Evolutionary conservation across 2,113 vertebrate genomes (phyloP).

Genomic region (Rutilus rutilus): DNA sequence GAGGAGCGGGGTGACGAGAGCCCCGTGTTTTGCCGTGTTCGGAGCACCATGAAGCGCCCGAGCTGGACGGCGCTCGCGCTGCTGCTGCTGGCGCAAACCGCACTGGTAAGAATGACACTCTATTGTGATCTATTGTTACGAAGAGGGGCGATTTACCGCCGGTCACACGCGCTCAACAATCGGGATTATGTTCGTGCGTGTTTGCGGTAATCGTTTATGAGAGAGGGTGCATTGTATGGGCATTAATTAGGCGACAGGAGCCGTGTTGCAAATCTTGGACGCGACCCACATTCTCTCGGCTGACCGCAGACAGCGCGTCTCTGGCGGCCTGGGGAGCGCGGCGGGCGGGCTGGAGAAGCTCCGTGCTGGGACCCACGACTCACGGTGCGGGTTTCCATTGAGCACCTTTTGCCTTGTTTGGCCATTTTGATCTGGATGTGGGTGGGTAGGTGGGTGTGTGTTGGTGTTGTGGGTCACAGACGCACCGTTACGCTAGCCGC

Average conservation of each 20-base stretch:
- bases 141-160: conserved; percentile 36
- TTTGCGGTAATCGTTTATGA: conserved; percentile 2
- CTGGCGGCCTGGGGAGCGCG: conserved; percentile 38
- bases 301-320: conserved; percentile 51
- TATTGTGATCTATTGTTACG: conserved; percentile 69
- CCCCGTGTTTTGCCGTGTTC: conserved; percentile 59
- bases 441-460: conserved; percentile 20
- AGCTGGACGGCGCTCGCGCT: conserved; percentile 73
- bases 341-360: conserved; percentile 25
- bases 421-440: conserved; percentile 27
- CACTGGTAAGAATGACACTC: conserved; percentile 69
- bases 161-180: conserved; percentile 6
- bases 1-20: conserved; percentile 65
- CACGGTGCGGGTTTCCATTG: background rate
- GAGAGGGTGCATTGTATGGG: conserved; percentile 29
- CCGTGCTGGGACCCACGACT: background rate
- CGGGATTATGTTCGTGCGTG: conserved; percentile 33
- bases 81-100: conserved; percentile 70
- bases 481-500: conserved; percentile 23
- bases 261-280: conserved; percentile 66
- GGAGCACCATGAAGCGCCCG: conserved; percentile 76
- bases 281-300: conserved; percentile 71
- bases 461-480: conserved; percentile 55
- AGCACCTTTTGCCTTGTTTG: conserved; percentile 23
- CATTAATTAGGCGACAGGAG: conserved; percentile 45